Conservation (phyloP, 1,140 invertebrate species). For the Drosophila rufa region DNA sequence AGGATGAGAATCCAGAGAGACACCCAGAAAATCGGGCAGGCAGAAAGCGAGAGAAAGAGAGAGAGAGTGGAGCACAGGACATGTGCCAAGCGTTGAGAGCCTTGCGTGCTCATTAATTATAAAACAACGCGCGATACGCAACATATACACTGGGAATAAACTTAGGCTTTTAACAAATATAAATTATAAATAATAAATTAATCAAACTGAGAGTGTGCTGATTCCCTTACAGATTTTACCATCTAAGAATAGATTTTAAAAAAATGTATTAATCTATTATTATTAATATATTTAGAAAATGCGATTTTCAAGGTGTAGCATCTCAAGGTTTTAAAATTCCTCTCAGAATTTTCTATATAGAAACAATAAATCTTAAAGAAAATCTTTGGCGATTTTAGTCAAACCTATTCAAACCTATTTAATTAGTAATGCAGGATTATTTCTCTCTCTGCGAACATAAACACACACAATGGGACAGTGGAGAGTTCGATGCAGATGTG, state of each 20-base stretch:
- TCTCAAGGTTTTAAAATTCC: no score
- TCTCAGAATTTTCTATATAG: no score
- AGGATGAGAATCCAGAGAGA: constrained; percentile 42
- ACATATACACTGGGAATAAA: constrained; percentile 22
- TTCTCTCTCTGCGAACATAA: constrained; percentile 5
- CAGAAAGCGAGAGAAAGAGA: neutral
- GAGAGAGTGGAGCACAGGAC: constrained; percentile 29
- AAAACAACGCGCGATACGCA: constrained; percentile 74
- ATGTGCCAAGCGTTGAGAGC: constrained; percentile 63
- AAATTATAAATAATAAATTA: neutral
- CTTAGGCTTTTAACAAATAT: neutral
- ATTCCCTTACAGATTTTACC: no score
- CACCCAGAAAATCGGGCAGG: constrained; percentile 7
- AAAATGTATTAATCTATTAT: no score
- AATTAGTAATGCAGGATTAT: neutral
- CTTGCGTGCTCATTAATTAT: constrained; percentile 81
- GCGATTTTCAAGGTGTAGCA: no score
- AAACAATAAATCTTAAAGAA: no score
- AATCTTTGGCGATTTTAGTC: no score
- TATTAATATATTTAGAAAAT: no score
- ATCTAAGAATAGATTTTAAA: constrained; percentile 24
- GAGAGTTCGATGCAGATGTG: constrained; percentile 55
- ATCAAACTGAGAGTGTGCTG: neutral
- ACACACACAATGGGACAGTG: constrained; percentile 12
- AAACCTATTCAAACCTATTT: no score